These are phyloP conservation scores for Serripes groenlandicus DNA, from an alignment of 2,888 invertebrate species.

Conservation along the genomic window DNA sequence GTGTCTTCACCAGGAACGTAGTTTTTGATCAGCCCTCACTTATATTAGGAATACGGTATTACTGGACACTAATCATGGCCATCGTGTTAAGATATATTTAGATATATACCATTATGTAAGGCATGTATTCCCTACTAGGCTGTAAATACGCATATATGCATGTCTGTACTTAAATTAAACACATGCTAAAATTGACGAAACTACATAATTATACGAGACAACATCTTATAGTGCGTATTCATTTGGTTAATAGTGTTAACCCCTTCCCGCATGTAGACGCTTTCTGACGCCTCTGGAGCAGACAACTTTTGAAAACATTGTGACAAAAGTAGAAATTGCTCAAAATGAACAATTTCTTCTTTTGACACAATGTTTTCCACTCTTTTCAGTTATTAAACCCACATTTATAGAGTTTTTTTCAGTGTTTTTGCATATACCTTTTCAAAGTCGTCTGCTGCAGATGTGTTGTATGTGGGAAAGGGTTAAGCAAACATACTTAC, in stretches of 20 bases:
- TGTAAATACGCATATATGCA: not conserved
- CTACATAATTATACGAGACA: not conserved
- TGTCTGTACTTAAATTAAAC: not conserved
- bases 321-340: not conserved
- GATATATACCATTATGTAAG: too few species aligned
- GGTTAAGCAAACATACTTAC: not conserved
- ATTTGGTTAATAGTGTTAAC: not conserved
- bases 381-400: not conserved
- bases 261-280: not conserved
- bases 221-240: not conserved
- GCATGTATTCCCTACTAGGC: too few species aligned
- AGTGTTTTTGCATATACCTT: not conserved
- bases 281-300: not conserved
- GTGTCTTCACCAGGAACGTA: too few species aligned
- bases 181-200: not conserved
- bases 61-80: too few species aligned
- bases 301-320: not conserved
- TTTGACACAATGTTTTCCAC: not conserved
- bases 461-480: not conserved
- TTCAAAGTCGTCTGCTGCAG: not conserved
- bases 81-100: too few species aligned
- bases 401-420: too few species aligned
- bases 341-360: not conserved
- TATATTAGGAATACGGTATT: too few species aligned
- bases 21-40: too few species aligned